These are phyloP conservation scores for Stegostoma tigrinum DNA, from an alignment of 2,113 vertebrate species.

Conservation along the genomic window DNA sequence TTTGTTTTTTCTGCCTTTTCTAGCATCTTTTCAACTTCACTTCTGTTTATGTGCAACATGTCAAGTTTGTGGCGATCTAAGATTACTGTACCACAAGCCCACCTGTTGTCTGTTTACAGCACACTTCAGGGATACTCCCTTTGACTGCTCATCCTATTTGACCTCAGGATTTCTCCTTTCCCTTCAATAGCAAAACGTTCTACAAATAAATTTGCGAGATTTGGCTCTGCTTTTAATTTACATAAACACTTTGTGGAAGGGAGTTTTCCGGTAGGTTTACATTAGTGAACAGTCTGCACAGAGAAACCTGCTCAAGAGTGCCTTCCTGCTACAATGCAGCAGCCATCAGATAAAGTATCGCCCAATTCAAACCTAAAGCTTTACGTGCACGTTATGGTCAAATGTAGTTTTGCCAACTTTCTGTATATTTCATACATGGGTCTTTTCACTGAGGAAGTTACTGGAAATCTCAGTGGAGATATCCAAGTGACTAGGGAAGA, in stretches of 20 bases:
- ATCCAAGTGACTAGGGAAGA: too few species aligned
- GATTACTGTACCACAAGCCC: not conserved
- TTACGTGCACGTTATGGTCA: not conserved
- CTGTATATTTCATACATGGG: not conserved
- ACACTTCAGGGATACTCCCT: conserved; percentile 23
- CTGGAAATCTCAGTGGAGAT: too few species aligned
- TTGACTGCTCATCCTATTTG: conserved; percentile 31
- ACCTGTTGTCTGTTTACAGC: not conserved
- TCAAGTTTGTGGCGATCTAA: not conserved
- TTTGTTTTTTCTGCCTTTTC: too few species aligned
- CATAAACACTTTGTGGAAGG: conserved; percentile 44
- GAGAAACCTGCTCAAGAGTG: not conserved
- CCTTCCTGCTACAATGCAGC: not conserved
- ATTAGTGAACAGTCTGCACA: conserved; percentile 38
- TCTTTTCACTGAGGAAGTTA: too few species aligned
- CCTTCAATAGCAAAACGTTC: conserved; percentile 31
- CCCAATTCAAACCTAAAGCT: not conserved
- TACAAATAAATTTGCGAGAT: conserved; percentile 46
- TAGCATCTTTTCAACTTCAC: too few species aligned
- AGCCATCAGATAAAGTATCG: not conserved
- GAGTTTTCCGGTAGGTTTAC: conserved; percentile 44
- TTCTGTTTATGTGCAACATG: too few species aligned
- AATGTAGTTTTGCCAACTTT: not conserved
- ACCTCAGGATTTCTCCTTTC: conserved; percentile 42
- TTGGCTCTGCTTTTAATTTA: conserved; percentile 40